Evolutionary conservation across 2,888 invertebrate species (phyloP).

Genomic region (Watsonalla binaria): DNA sequence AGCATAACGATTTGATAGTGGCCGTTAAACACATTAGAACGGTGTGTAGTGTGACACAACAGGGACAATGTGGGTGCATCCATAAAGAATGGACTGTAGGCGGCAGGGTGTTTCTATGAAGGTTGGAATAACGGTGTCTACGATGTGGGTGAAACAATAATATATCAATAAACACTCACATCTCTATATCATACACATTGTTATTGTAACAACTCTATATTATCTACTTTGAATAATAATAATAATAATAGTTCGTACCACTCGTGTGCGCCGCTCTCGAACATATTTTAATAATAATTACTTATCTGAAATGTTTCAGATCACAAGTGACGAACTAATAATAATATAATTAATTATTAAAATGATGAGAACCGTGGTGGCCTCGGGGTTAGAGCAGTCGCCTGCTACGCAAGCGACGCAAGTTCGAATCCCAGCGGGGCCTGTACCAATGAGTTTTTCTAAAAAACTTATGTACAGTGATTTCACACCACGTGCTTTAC

Average conservation of each 20-base stretch:
- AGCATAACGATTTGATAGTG: slow-evolving; percentile 40
- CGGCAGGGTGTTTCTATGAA: slow-evolving; percentile 30
- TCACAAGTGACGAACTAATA: no score
- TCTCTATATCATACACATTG: slow-evolving; percentile 8
- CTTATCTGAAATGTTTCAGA: no score
- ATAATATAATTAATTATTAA: no score
- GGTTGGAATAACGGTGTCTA: slow-evolving; percentile 17
- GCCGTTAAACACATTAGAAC: slow-evolving; percentile 37
- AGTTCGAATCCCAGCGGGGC: no score
- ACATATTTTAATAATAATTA: no score
- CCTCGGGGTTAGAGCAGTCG: no score
- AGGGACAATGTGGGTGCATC: slow-evolving; percentile 37
- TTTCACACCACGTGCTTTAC: no score
- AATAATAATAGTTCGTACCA: neutral
- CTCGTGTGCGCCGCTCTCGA: no score
- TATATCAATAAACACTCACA: slow-evolving; percentile 13
- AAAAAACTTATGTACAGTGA: no score
- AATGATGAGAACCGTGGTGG: no score
- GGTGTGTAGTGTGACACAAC: slow-evolving; percentile 27
- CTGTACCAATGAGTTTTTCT: no score
- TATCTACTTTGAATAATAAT: neutral
- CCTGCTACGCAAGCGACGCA: no score
- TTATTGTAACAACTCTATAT: neutral
- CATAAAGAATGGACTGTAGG: slow-evolving; percentile 45
- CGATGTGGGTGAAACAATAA: slow-evolving; percentile 22